Evolutionary conservation across 2,113 vertebrate genomes (phyloP).

Genomic region (Ceyx melanurus): DNA sequence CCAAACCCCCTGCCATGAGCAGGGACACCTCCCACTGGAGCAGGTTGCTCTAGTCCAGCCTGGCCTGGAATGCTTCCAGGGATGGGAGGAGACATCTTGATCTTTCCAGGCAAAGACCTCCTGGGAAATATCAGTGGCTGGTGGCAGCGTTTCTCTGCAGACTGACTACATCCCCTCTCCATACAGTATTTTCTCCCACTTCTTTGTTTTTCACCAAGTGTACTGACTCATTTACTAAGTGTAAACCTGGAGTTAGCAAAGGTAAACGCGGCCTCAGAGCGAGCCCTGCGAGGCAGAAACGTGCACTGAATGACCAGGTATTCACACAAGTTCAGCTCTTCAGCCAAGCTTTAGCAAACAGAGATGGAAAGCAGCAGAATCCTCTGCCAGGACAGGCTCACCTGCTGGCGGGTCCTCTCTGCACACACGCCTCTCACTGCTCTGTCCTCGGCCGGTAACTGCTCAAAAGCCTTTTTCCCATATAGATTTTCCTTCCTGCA

Average conservation of each 20-base stretch:
- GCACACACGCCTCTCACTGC: fast-evolving
- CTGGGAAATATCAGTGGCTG: background rate
- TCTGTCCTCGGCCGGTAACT: background rate
- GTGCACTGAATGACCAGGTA: fast-evolving
- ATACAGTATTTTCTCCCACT: background rate
- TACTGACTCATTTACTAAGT: background rate
- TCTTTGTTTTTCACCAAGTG: background rate
- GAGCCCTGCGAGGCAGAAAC: fast-evolving
- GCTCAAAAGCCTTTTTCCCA: background rate
- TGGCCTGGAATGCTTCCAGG: background rate
- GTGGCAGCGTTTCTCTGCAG: background rate
- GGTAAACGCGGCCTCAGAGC: background rate
- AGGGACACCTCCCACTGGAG: background rate
- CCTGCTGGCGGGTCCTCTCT: background rate
- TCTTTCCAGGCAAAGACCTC: background rate
- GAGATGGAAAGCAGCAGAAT: background rate
- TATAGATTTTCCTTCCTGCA: background rate
- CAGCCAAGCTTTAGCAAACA: background rate
- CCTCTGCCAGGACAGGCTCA: background rate
- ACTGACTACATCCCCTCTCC: background rate
- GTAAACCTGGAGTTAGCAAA: background rate
- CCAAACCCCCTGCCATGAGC: no score
- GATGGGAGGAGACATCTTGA: background rate
- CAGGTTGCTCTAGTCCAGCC: background rate
- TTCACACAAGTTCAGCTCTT: background rate